phyloP scores from a whole-genome alignment of 2,797 vertebrate species.

The Merluccius polli region DNA sequence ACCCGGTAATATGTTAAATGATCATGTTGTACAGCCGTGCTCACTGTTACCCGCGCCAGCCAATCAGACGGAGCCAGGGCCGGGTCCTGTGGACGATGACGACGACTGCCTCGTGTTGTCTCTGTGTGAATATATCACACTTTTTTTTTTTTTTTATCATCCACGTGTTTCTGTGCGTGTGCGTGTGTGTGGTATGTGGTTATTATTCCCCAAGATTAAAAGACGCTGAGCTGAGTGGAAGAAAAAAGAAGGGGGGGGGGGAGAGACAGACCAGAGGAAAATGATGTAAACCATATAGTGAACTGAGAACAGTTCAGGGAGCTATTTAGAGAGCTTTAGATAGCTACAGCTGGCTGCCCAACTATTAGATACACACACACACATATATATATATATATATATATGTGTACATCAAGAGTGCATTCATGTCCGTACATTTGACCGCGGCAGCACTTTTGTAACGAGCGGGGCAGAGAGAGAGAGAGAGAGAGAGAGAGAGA shows the following conservation, averaged over 20 bases:
- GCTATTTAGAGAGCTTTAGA: background rate
- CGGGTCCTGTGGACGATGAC: constrained; percentile 20
- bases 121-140: too few relatives aligned
- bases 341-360: background rate
- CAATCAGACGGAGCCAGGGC: constrained; percentile 34
- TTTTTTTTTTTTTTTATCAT: too few relatives aligned
- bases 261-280: background rate
- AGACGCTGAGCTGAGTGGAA: background rate
- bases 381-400: background rate
- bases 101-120: background rate
- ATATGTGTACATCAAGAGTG: too few relatives aligned
- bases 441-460: background rate
- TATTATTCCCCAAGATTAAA: background rate
- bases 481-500: background rate
- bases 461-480: background rate
- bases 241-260: constrained; percentile 20
- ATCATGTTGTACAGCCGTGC: constrained; percentile 50
- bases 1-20: constrained; percentile 63
- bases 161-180: constrained; percentile 29
- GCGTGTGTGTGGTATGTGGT: constrained; percentile 6
- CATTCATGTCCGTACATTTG: background rate
- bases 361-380: background rate
- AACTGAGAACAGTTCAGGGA: background rate
- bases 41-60: constrained; percentile 44
- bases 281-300: background rate